Evolutionary conservation across 2,113 vertebrate genomes (phyloP), one percentile per base, ranked within the genome.

Genomic region (Amblyopsis rosae): DNA sequence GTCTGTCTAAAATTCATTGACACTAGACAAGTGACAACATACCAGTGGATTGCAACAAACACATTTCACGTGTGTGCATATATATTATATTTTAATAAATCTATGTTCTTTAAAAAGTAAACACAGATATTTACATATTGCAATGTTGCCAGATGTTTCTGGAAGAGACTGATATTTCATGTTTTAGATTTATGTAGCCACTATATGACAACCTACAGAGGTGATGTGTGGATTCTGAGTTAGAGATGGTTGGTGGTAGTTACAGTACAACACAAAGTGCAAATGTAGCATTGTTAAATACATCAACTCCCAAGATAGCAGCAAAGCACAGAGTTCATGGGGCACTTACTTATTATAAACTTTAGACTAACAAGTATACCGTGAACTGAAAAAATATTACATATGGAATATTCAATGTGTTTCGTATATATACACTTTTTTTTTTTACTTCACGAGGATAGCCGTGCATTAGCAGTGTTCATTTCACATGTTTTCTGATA

Each of bases 381-480:
- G 26, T 49, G 59, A 15, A 59, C n/a, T 67, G 35, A 41, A 19
- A 19, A 19, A 19, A 19, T 19, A 19, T 19, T 19, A 19, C 19
- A 19, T 19, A 16, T 57, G 55, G 53, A 54, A 54, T 54, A 54
- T 54, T n/a, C 6, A 54, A 54, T 54, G 15, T 16, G 8, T 15
- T n/a, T 55, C 17, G 12, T 55, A 16, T 55, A 16, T 17, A 19
- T 57, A 26, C 16, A 10, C 9, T 58, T 19, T 12, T 48, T 70
- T 79, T 55, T 81, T 9, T 72, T 67, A 70, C 76, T 87, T 49
- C 45, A 59, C 78, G 86, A 64, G 61, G 81, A 80, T 67, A 90
- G 83, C 80, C 85, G 89, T 92, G 90, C 90, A 75, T 79, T 87
- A 88, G 86, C 89, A 89, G 85, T 87, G 60, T 64, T 81, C 64